Conservation (phyloP, 2,888 invertebrate genomes). For the Mimumesa dahlbomi region DNA sequence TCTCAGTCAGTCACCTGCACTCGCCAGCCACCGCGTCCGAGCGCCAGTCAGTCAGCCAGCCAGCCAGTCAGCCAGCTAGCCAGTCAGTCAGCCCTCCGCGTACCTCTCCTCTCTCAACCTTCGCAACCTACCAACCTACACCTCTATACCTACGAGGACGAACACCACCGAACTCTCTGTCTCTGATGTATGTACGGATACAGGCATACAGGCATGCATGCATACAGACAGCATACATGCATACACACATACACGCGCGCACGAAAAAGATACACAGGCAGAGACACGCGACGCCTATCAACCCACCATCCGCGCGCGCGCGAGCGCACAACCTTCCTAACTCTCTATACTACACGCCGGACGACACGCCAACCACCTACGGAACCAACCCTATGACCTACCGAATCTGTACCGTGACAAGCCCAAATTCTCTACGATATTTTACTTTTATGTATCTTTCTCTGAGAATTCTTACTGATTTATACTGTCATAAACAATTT, state of each 20-base stretch:
- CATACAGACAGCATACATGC: neutral
- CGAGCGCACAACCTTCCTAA: slow-evolving; percentile 46
- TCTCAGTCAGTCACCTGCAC: slow-evolving; percentile 70
- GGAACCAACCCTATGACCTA: slow-evolving; percentile 57
- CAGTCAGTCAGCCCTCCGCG: slow-evolving; percentile 58
- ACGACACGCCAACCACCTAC: slow-evolving; percentile 56
- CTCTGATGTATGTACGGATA: slow-evolving; percentile 17
- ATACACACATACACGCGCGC: neutral
- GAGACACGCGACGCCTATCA: slow-evolving; percentile 14
- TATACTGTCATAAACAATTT: neutral
- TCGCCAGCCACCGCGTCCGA: slow-evolving; percentile 67
- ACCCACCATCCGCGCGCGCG: slow-evolving; percentile 38
- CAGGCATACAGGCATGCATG: slow-evolving; percentile 18
- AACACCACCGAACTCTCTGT: slow-evolving; percentile 37
- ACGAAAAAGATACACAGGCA: neutral
- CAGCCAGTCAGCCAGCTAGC: no score
- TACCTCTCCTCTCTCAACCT: slow-evolving; percentile 67
- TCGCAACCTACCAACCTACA: slow-evolving; percentile 69
- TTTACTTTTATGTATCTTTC: neutral
- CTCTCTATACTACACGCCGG: slow-evolving; percentile 45
- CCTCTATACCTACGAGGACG: slow-evolving; percentile 43
- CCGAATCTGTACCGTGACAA: slow-evolving; percentile 44
- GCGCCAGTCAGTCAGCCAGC: slow-evolving; percentile 45
- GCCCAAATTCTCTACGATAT: slow-evolving; percentile 13
- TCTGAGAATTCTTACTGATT: neutral